A percentile compares a stretch with the other conserved stretches of the same genome.
Conservation (phyloP, 2,888 invertebrate genomes). For the Chalcis sispes region DNA sequence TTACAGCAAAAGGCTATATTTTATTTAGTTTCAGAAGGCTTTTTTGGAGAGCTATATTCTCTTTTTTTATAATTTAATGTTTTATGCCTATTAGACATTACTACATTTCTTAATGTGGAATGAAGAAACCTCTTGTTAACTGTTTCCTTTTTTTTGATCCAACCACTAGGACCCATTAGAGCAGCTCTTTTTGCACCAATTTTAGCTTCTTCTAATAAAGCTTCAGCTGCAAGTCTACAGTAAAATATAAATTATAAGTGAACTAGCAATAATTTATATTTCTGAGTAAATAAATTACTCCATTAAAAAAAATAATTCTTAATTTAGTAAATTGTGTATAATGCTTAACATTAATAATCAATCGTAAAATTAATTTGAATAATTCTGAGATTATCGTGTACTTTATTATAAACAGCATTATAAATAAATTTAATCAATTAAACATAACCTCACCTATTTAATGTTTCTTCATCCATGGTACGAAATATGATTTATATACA, state of each 20-base stretch:
- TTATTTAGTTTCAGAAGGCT: constrained; percentile 30
- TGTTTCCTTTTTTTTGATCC: constrained; percentile 73
- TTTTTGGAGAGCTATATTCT: constrained; percentile 23
- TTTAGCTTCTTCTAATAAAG: constrained; percentile 72
- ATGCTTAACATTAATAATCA: too few species aligned
- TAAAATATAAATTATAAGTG: background rate
- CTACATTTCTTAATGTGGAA: constrained; percentile 71
- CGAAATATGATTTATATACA: background rate
- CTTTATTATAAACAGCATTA: too few species aligned
- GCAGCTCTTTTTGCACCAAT: constrained; percentile 72
- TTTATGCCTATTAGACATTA: constrained; percentile 67
- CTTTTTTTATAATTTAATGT: constrained; percentile 37
- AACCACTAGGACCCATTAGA: constrained; percentile 73
- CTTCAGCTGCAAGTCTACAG: constrained; percentile 71
- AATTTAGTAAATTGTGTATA: too few species aligned
- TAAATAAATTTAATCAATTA: too few species aligned
- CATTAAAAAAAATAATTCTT: too few species aligned
- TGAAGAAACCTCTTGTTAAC: constrained; percentile 73
- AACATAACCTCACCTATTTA: constrained; percentile 64
- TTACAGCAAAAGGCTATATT: background rate
- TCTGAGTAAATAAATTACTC: background rate
- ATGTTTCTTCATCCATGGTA: constrained; percentile 69
- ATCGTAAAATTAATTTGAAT: too few species aligned
- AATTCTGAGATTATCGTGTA: too few species aligned
- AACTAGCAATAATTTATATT: background rate